Base-by-base conservation (phyloP, 2,113 vertebrate species). In the Peromyscus maniculatus region DNA sequence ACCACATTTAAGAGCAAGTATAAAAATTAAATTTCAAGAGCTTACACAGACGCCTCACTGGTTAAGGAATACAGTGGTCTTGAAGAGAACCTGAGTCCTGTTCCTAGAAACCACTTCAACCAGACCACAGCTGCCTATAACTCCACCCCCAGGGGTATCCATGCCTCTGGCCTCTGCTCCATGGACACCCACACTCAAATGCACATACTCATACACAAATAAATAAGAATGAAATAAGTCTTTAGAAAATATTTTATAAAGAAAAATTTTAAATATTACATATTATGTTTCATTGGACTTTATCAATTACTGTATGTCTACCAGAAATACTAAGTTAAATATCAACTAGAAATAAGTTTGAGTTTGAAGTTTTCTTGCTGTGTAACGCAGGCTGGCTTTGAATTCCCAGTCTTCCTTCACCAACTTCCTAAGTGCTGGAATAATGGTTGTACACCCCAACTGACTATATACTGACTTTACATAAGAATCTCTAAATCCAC, bases 281-380 rank as follows among this genome's bases (percentile, higher is more conserved):
- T 80, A 69, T 57, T 87, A 71, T 8, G 49, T 26, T 36, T 95
- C n/a, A 87, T 10, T 43, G 13, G 87, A 31, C 26, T n/a, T 78
- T 87, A 83, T 84, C 33, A 77, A 13, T n/a, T 67, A 87, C 15
- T 7, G 21, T 72, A 57, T n/a, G n/a, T 49, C 82, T 62, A 80
- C 80, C 28, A 86, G 87, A 72, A 94, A 93, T 67, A 43, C 2
- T 15, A 67, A 75, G 31, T 95, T 57, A 90, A 92, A 86, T 72
- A 77, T 91, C 66, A 31, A 36, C 1, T 55, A 94, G n/a, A 96
- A 95, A 71, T 94, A 90, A 93, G 72, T 72, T 95, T 88, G 96
- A 91, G 31, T 75, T 75, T 79, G 55, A 75, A 28, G 55, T 7
- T 59, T 39, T 83, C 46, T 62, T 11, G 1, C 71, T 33, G 39